These are phyloP conservation scores for Scaptomyza flava DNA, from an alignment of 2,888 invertebrate genomes.

Conservation along the genomic window DNA sequence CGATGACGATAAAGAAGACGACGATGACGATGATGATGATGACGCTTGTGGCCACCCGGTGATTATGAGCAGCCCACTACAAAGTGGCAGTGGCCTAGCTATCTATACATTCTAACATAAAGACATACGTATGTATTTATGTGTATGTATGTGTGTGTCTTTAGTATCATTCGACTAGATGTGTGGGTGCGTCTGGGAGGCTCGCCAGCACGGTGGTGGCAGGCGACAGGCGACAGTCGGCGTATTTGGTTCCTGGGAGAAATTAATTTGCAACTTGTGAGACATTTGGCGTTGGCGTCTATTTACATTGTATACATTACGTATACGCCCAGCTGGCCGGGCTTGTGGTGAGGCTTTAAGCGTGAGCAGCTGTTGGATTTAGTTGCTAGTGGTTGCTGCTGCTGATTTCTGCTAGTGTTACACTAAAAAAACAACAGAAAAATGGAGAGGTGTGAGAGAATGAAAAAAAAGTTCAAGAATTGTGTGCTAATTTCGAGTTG, in stretches of 20 bases:
- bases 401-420: conserved; percentile 8
- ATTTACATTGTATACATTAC: conserved; percentile 79
- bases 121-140: neutral
- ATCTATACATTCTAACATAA: neutral
- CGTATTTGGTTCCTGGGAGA: conserved; percentile 75
- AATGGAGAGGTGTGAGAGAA: neutral
- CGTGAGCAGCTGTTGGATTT: conserved; percentile 61
- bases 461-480: conserved; percentile 43
- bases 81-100: conserved; percentile 44
- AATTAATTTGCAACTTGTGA: conserved; percentile 83
- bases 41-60: conserved; percentile 38
- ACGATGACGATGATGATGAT: conserved; percentile 34
- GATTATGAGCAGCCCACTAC: conserved; percentile 58
- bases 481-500: conserved; percentile 76
- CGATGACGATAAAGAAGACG: conserved; percentile 21
- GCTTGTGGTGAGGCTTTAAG: conserved; percentile 55
- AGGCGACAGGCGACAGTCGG: conserved; percentile 40
- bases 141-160: conserved; percentile 7
- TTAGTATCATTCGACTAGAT: conserved; percentile 24
- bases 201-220: conserved; percentile 21
- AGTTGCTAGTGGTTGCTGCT: conserved; percentile 3
- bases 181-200: conserved; percentile 18
- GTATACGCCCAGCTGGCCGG: conserved; percentile 60
- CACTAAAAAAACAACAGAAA: conserved; percentile 19
- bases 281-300: conserved; percentile 79